Conservation (phyloP, 2,888 invertebrate genomes). For the Patella pellucida region DNA sequence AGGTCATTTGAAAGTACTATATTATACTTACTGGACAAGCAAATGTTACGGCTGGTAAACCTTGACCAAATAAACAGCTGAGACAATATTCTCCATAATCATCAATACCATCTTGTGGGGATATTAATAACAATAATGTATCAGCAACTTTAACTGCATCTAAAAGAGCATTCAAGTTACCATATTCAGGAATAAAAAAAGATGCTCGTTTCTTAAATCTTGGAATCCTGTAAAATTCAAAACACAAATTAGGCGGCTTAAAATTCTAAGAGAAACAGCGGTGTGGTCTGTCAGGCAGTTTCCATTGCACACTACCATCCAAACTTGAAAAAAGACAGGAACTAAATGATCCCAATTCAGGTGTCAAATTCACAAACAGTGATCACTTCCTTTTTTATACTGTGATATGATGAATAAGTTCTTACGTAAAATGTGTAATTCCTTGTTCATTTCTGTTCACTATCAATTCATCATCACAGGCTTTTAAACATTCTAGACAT, state of each 20-base stretch:
- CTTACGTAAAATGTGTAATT: slow-evolving; percentile 82
- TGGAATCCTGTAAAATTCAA: slow-evolving; percentile 77
- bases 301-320: no score
- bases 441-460: slow-evolving; percentile 79
- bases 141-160: slow-evolving; percentile 79
- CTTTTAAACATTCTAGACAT: slow-evolving; percentile 79
- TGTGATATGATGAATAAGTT: not conserved
- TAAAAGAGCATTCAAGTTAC: slow-evolving; percentile 80
- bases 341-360: no score
- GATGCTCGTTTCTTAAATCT: slow-evolving; percentile 91
- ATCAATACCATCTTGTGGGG: slow-evolving; percentile 76
- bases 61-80: slow-evolving; percentile 85
- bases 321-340: no score
- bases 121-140: slow-evolving; percentile 83
- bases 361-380: no score
- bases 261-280: not conserved
- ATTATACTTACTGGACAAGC: slow-evolving; percentile 58
- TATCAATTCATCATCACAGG: slow-evolving; percentile 82
- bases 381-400: no score
- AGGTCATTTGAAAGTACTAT: no score
- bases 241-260: not conserved
- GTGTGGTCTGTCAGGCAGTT: no score
- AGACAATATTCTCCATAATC: slow-evolving; percentile 85
- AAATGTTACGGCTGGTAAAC: slow-evolving; percentile 79
- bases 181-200: slow-evolving; percentile 81